Evolutionary conservation across 2,113 vertebrate species (phyloP), one percentile per base, ranked within the genome.

Genomic region (Perognathus longimembris): DNA sequence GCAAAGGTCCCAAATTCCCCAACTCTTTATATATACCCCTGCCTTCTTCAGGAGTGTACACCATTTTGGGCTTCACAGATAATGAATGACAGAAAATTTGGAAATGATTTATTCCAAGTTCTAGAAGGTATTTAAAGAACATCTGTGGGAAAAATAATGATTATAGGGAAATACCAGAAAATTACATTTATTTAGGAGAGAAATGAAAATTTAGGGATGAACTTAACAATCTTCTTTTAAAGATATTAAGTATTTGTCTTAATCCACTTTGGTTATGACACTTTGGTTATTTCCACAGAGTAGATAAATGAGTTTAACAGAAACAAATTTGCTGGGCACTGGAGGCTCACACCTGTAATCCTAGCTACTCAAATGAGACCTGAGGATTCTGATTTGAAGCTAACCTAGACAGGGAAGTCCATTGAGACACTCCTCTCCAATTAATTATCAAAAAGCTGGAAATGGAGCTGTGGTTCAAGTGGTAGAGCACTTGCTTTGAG

Each of bases 151-250:
- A 79, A 79, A 12, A 83, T 77, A 69, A 66, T 57, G 1, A 75
- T 40, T 80, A 4, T 3, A 28, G 57, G 26, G n/a, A 67, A 88
- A 93, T 82, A 34, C 70, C 93, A 73, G 8, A 30, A 90, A 86
- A 64, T 83, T 66, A 42, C 4, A 30, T 34, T 79, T 85, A 85
- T 81, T 95, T 93, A 71, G 4, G 5, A 22, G 42, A 20, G n/a
- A 92, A 95, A 78, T 71, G 71, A 82, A 77, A 74, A 18, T 69
- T 77, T 71, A 36, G 15, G 1, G 5, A 66, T 85, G 71, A 93
- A 76, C 42, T 71, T 77, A 50, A 78, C 1, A 77, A 34, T 67
- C 66, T 69, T 85, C 78, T 92, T n/a, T 90, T 24, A 85, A 75
- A 92, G 64, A 78, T 38, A 21, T 45, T 79, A 7, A 18, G 0